Base-by-base conservation (phyloP, 2,888 invertebrate species). In the Clanis bilineata region DNA sequence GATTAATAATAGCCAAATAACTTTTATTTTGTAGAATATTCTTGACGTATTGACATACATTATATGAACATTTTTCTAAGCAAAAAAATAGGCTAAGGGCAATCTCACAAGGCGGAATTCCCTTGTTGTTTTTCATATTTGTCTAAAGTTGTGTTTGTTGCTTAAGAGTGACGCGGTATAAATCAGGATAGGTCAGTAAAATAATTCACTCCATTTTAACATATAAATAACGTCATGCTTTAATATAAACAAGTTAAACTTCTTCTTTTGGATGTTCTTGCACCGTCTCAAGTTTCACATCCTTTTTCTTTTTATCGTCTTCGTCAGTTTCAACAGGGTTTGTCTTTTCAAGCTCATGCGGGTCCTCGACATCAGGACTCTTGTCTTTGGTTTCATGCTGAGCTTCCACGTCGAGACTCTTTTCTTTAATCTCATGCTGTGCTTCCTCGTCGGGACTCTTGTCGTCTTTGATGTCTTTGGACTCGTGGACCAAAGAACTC, bases 251-350 rank as follows among this genome's bases (percentile, higher is more conserved):
- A 21, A 36, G 12, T 22, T 57, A 38, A 22, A 58, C 47, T 36
- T 68, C 69, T 39, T 72, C 68, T 55, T 69, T 76, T 1, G 75
- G 66, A 6, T 67, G 58, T 62, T 76, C 76, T 3, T 65, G 65
- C 1, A 74, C 72, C 0, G 70, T 72, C 57, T 73, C 72, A 4
- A 72, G 62, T 10, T 61, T 63, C 0, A 21, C 59, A 25, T 62
- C 62, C 18, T 63, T 59, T 18, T 56, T 56, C 12, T 45, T 45
- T 23, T 45, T 22, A 2, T 38, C 61, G 38, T 56, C 54, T 45
- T 44, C 55, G 0, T 59, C 2, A 10, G 22, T 41, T 45, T 32
- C 39, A 22, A 51, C 51, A 2, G 32, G 7, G 25, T 59, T 22
- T 60, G 18, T 6, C 7, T 32, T 21, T 3, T 61, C 47, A 39